Evolutionary conservation across 2,797 vertebrate genomes (phyloP).

Genomic region (Enteromius viviparus): DNA sequence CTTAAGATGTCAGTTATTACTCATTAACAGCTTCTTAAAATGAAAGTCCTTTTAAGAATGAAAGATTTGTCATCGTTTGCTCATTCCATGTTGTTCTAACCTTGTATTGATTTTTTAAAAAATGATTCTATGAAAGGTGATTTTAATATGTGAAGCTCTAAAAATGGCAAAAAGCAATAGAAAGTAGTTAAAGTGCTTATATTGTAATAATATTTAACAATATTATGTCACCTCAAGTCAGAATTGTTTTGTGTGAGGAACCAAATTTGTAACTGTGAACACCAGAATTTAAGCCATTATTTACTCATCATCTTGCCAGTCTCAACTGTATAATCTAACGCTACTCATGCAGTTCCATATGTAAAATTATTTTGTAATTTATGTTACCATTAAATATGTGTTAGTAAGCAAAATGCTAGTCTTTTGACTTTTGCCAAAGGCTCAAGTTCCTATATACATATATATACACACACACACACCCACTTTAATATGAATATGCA

Average conservation of each 20-base stretch:
- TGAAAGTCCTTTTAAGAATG: background rate
- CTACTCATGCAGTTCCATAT: background rate
- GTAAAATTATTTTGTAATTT: background rate
- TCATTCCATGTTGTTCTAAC: background rate
- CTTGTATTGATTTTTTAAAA: background rate
- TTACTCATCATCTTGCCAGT: background rate
- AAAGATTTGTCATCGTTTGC: background rate
- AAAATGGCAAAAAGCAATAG: background rate
- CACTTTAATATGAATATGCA: background rate
- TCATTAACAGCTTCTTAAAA: conserved; percentile 10
- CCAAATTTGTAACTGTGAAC: background rate
- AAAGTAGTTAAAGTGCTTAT: background rate
- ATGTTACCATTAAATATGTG: background rate
- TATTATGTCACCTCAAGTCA: background rate
- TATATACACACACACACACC: background rate
- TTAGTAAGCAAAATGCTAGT: background rate
- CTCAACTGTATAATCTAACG: background rate
- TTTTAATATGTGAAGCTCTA: background rate
- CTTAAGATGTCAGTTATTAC: background rate
- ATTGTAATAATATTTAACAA: background rate
- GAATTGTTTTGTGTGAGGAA: background rate
- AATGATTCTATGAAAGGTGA: background rate
- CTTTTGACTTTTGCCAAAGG: background rate
- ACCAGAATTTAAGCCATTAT: background rate
- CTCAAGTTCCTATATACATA: background rate